These are phyloP conservation scores for human (Homo sapiens) DNA, from an alignment of 2,113 vertebrate species.

Conservation along the genomic window GRCh38 chr11:112339501-112340000, in stretches of 20 bases:
- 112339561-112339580: no score
- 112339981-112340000: background rate
- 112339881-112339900: background rate
- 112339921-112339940: background rate
- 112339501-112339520: background rate
- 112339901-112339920: background rate
- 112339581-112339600: rapidly evolving
- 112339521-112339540: background rate
- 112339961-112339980: background rate
- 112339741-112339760: background rate
- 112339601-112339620: background rate
- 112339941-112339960: background rate
- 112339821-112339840: slow-evolving; percentile 24
- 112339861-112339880: background rate
- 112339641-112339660: background rate
- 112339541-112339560: background rate
- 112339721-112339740: slow-evolving; percentile 8
- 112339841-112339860: background rate
- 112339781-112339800: slow-evolving; percentile 50
- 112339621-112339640: background rate
- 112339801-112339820: background rate
- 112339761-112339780: background rate
- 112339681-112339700: background rate
- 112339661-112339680: background rate
- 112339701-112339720: background rate